Evolutionary conservation across 1,140 invertebrate species (phyloP).

Genomic region (Platyura marginata): DNA sequence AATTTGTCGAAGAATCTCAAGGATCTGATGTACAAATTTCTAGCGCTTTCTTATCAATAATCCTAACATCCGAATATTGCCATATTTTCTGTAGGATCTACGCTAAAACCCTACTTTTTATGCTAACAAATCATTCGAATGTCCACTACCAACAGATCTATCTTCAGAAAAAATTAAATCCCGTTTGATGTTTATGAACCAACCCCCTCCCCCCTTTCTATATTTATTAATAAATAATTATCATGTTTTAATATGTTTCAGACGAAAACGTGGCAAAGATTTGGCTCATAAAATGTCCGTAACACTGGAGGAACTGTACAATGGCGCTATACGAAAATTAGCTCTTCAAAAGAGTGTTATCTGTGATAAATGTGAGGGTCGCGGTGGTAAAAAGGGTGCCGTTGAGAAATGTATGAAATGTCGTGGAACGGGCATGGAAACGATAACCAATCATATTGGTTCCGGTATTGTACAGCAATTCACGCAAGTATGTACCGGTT

Average conservation of each 20-base stretch:
- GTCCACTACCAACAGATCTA: background rate
- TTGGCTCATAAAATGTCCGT: conserved; percentile 88
- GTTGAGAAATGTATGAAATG: conserved; percentile 77
- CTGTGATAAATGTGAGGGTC: conserved; percentile 92
- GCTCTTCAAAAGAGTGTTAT: conserved; percentile 94
- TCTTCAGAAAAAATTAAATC: too few relatives aligned
- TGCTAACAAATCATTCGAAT: background rate
- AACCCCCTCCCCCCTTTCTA: background rate
- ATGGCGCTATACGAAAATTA: conserved; percentile 84
- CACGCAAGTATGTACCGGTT: conserved; percentile 75
- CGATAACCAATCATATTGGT: conserved; percentile 79
- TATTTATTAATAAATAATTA: background rate
- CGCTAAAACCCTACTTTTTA: background rate
- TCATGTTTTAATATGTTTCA: conserved; percentile 6
- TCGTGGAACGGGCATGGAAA: conserved; percentile 77
- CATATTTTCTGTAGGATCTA: background rate
- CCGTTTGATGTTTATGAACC: too few relatives aligned
- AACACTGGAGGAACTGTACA: conserved; percentile 91
- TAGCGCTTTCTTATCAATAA: too few relatives aligned
- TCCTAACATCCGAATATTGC: too few relatives aligned
- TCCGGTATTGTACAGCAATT: conserved; percentile 96
- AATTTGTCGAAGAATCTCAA: too few relatives aligned
- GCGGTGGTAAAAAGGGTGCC: conserved; percentile 87
- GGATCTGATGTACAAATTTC: too few relatives aligned
- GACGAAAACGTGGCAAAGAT: conserved; percentile 71